Base-by-base conservation (phyloP, 2,113 vertebrate species). In the Sardina pilchardus region DNA sequence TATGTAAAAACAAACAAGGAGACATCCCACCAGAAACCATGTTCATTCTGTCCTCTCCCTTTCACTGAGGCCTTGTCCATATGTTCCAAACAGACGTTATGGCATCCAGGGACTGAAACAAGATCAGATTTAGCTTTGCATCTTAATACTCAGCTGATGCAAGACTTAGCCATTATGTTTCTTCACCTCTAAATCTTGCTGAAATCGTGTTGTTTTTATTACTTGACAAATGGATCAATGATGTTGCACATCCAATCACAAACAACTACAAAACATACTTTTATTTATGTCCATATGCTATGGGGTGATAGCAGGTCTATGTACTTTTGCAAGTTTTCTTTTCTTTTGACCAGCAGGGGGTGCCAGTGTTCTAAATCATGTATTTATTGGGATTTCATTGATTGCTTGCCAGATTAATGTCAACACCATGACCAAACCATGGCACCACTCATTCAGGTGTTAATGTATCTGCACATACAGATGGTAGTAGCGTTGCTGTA, bases 171-270 rank as follows among this genome's bases (percentile, higher is more conserved):
- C 14, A 34, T 71, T 71, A 30, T 16, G 30, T 78, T 34, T 75
- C 7, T 8, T 78, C 9, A 78, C 30, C 30, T 34, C 30, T 78
- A n/a, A 63, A 24, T 63, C 59, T 63, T 36, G 71, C 71, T 78
- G 34, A 78, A 78, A 78, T 78, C 10, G 19, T 78, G 71, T 36
- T 78, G 26, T 39, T 78, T 71, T 78, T 34, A 78, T 78, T 78
- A 17, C 71, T 59, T 59, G 26, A 30, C 71, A 78, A 36, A 78
- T 59, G 21, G 53, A 50, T 71, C 63, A 71, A 71, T 71, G 1
- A 71, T 71, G 26, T 71, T 71, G 26, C 26, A 71, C 63, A 71
- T 71, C 26, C 26, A 71, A 71, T 30, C n/a, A 71, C n/a, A 71
- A 30, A 56, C 4, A 30, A 67, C 63, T 30, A 67, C 24, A 67